Conservation (phyloP, 2,113 vertebrate genomes). For the Halcyon malimbica region DNA sequence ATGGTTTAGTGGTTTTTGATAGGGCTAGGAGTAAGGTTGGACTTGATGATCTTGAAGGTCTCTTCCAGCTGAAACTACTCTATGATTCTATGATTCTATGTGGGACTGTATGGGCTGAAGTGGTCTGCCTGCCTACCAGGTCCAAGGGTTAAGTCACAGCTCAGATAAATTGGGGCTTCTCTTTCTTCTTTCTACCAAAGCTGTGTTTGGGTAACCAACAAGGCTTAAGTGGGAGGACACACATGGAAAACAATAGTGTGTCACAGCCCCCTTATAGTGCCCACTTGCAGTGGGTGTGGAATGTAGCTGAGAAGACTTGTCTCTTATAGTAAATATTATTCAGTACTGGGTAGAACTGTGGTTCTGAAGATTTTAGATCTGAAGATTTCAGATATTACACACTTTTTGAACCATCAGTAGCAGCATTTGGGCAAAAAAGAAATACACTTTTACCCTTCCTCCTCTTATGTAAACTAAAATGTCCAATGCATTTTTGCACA, state of each 20-base stretch:
- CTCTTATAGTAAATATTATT: neutral
- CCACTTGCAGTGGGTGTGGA: neutral
- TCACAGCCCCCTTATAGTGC: neutral
- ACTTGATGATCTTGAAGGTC: too few species aligned
- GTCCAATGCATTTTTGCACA: neutral
- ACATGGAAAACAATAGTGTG: neutral
- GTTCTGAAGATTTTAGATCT: neutral
- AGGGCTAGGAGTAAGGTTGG: too few species aligned
- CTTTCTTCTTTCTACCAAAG: neutral
- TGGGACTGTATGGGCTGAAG: neutral
- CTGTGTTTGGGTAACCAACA: neutral
- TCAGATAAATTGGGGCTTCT: neutral
- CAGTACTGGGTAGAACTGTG: neutral
- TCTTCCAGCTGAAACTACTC: too few species aligned
- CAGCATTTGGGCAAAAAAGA: neutral
- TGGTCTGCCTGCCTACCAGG: neutral
- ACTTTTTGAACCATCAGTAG: neutral
- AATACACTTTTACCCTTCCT: neutral
- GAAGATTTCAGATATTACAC: neutral
- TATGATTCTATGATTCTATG: too few species aligned
- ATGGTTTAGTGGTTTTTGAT: too few species aligned
- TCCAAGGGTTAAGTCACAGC: neutral
- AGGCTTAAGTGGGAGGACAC: neutral
- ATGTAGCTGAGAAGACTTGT: accelerated
- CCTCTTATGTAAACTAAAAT: neutral